phyloP scores from a whole-genome alignment of 2,888 invertebrate species.

The Synanthedon andrenaeformis region DNA sequence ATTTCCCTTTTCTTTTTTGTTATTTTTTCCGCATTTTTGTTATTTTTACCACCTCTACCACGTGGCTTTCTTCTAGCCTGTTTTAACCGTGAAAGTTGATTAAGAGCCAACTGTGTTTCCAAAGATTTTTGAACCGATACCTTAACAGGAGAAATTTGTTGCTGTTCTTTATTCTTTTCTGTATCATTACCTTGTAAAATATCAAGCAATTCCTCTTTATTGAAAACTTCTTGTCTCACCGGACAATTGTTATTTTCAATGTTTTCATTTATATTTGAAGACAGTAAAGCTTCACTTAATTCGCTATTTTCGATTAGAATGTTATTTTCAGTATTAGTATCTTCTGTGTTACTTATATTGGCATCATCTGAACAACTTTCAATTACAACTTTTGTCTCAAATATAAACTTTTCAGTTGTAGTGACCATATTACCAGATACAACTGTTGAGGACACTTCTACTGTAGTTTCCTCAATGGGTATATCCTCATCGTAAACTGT shows the following conservation, averaged over 20 bases:
- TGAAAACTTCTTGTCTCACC: constrained; percentile 48
- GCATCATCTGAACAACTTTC: constrained; percentile 41
- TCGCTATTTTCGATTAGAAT: constrained; percentile 50
- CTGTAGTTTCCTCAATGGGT: background rate
- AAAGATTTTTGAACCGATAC: constrained; percentile 17
- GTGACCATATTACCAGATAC: background rate
- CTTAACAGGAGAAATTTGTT: constrained; percentile 14
- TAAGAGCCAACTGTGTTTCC: constrained; percentile 45
- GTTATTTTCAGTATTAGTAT: constrained; percentile 23
- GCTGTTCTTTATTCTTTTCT: constrained; percentile 18
- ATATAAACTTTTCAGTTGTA: constrained; percentile 28
- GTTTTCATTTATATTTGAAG: constrained; percentile 40
- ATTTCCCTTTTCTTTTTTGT: constrained; percentile 7
- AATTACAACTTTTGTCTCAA: constrained; percentile 55
- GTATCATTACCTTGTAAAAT: constrained; percentile 58
- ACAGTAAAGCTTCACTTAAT: constrained; percentile 48
- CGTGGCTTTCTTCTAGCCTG: constrained; percentile 2
- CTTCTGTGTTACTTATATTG: constrained; percentile 11
- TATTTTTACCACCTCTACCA: constrained; percentile 4
- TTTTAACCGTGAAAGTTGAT: constrained; percentile 45
- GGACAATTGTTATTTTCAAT: constrained; percentile 48
- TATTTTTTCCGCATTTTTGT: constrained; percentile 1
- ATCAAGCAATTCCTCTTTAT: constrained; percentile 58
- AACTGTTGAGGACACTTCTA: background rate
- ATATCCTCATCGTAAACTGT: background rate